These are phyloP conservation scores for Edolisoma coerulescens DNA, from an alignment of 2,113 vertebrate species.

Conservation along the genomic window DNA sequence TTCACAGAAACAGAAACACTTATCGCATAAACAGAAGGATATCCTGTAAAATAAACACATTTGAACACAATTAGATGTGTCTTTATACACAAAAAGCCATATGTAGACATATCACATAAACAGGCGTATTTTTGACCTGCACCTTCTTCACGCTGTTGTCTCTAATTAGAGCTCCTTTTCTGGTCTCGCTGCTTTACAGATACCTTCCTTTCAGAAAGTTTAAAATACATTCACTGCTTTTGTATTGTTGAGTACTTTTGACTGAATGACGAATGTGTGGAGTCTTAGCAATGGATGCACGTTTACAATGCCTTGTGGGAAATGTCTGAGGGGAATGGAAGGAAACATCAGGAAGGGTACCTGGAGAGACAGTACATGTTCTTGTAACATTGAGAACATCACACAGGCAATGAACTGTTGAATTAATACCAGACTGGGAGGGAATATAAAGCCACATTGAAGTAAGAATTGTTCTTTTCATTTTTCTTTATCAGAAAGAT, in stretches of 20 bases:
- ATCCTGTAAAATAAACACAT: not conserved
- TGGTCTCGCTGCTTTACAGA: not conserved
- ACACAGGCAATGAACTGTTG: not conserved
- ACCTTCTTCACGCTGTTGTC: not conserved
- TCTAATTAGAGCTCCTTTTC: not conserved
- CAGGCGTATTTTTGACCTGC: not conserved
- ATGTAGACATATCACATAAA: not conserved
- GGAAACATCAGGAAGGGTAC: not conserved
- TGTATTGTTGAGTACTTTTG: not conserved
- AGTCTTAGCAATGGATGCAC: not conserved
- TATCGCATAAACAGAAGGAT: not conserved
- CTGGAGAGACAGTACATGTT: not conserved
- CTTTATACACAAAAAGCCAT: not conserved
- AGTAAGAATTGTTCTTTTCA: not conserved
- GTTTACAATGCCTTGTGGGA: rapidly evolving
- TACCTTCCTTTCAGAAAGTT: not conserved
- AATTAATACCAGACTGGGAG: not conserved
- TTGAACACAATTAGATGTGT: not conserved
- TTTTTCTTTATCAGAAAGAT: not conserved
- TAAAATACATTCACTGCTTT: not conserved
- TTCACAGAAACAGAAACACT: not conserved
- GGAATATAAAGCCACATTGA: not conserved
- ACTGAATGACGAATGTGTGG: not conserved
- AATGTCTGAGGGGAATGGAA: not conserved
- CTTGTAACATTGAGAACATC: not conserved